Conservation (phyloP, 1,140 invertebrate genomes). For the Caenorhabditis briggsae region DNA sequence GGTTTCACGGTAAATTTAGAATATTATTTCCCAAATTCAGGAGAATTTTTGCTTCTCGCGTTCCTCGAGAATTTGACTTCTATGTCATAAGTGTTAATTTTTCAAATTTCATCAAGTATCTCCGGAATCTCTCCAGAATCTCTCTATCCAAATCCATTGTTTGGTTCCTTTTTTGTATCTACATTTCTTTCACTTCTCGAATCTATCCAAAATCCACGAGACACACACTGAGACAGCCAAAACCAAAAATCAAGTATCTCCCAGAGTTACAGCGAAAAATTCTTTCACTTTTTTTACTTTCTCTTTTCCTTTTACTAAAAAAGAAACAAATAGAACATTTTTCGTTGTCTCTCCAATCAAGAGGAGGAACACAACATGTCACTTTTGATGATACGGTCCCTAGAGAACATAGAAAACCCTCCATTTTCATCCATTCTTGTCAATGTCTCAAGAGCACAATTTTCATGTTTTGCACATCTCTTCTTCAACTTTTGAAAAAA, state of each 20-base stretch:
- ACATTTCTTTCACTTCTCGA: background rate
- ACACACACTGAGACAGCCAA: background rate
- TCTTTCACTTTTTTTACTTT: background rate
- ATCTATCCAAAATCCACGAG: background rate
- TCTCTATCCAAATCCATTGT: no score
- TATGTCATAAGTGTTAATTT: no score
- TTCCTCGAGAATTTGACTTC: no score
- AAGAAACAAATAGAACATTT: background rate
- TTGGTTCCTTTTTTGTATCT: no score
- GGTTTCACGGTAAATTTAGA: no score
- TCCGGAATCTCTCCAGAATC: no score
- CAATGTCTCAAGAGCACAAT: slow-evolving; percentile 1
- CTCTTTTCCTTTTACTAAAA: background rate
- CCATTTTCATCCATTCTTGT: background rate
- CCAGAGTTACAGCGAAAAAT: background rate
- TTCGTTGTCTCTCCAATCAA: background rate
- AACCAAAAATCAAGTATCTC: slow-evolving; percentile 27
- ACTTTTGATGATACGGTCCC: slow-evolving; percentile 50
- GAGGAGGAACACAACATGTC: slow-evolving; percentile 25
- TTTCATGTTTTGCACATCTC: background rate
- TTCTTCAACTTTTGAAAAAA: background rate
- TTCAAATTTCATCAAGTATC: background rate
- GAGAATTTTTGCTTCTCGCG: no score
- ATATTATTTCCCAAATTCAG: no score
- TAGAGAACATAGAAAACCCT: background rate